phyloP scores from a whole-genome alignment of 1,140 invertebrate species.

The Pseudomyrmex gracilis region DNA sequence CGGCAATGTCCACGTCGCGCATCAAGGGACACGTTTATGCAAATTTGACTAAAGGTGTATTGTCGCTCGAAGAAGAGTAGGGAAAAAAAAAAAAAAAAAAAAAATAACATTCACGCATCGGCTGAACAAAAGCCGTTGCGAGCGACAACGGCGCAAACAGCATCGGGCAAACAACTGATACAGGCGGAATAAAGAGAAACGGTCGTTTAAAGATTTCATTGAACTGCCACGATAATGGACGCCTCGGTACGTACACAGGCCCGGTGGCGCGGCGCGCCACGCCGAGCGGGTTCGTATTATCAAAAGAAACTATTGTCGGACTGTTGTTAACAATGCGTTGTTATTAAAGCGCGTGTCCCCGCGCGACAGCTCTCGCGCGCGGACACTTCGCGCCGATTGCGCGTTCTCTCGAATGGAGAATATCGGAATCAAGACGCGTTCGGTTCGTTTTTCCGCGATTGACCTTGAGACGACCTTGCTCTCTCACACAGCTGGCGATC shows the following conservation, averaged over 20 bases:
- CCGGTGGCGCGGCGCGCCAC: conserved; percentile 44
- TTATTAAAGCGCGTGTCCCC: conserved; percentile 74
- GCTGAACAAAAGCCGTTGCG: conserved; percentile 54
- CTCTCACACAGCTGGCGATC: conserved; percentile 12
- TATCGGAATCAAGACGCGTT: conserved; percentile 53
- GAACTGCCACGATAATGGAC: conserved; percentile 78
- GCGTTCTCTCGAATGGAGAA: background rate
- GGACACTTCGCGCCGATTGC: conserved; percentile 57
- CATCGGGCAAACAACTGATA: conserved; percentile 81
- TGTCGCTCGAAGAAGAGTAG: conserved; percentile 25
- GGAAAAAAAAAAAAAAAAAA: conserved; percentile 45
- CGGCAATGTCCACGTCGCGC: conserved; percentile 48
- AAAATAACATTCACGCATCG: conserved; percentile 2
- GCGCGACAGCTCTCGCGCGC: conserved; percentile 49
- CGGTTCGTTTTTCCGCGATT: background rate
- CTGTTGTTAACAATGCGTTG: conserved; percentile 81
- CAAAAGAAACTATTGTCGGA: conserved; percentile 83
- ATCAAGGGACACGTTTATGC: conserved; percentile 48
- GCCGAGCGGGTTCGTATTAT: conserved; percentile 75
- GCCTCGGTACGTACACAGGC: conserved; percentile 60
- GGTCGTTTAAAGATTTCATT: conserved; percentile 81
- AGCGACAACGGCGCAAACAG: conserved; percentile 74
- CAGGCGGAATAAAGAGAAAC: conserved; percentile 75
- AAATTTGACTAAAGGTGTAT: conserved; percentile 56
- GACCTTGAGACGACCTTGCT: conserved; percentile 52